Conservation (phyloP, 2,797 vertebrate genomes). For the Chaenodraco wilsoni region DNA sequence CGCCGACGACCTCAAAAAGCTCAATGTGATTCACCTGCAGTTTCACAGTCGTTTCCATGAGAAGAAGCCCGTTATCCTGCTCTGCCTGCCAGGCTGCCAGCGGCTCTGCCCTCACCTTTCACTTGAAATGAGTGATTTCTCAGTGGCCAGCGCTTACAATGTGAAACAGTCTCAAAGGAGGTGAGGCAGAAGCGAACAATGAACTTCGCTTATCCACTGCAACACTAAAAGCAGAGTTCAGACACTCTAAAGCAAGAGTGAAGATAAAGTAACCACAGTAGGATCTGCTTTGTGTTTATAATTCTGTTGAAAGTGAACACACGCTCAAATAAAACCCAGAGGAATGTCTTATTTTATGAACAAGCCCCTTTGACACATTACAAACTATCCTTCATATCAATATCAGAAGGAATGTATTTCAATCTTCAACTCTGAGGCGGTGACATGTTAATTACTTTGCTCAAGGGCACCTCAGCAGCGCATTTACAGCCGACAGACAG, state of each 20-base stretch:
- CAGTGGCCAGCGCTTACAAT: conserved; percentile 30
- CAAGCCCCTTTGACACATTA: not conserved
- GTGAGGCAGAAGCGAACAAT: conserved; percentile 15
- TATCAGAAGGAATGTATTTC: not conserved
- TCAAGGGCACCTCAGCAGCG: conserved; percentile 55
- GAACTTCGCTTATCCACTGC: not conserved
- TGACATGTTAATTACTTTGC: conserved; percentile 43
- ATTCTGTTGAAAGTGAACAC: not conserved
- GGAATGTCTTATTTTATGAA: not conserved
- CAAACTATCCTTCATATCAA: not conserved
- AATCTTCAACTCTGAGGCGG: not conserved
- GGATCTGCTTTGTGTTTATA: not conserved
- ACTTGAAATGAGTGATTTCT: conserved; percentile 50
- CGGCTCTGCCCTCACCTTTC: conserved; percentile 47
- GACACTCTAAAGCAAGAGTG: conserved; percentile 22
- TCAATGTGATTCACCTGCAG: conserved; percentile 41
- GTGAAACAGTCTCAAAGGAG: conserved; percentile 41
- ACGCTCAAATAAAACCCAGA: not conserved
- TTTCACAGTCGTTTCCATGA: conserved; percentile 41
- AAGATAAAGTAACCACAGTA: not conserved
- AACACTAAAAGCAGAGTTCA: conserved; percentile 41
- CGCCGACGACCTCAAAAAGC: conserved; percentile 36
- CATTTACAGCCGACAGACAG: conserved; percentile 44
- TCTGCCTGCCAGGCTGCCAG: conserved; percentile 34
- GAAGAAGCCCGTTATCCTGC: conserved; percentile 27